A percentile compares a stretch with the other conserved stretches of the same genome.
These are phyloP conservation scores for Oriolus oriolus DNA, from an alignment of 2,113 vertebrate genomes.

Conservation along the genomic window DNA sequence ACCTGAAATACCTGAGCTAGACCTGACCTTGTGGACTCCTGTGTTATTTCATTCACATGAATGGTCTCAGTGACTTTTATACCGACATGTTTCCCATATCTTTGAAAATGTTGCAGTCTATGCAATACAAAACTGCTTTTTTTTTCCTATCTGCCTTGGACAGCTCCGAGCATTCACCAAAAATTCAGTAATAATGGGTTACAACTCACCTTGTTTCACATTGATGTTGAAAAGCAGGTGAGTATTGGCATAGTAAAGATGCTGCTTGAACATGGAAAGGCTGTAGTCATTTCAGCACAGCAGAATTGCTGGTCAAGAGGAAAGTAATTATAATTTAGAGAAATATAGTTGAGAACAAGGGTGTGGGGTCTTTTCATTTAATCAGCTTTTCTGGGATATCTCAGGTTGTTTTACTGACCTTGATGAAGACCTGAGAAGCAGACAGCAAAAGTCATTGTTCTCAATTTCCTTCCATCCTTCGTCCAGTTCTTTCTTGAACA, in stretches of 20 bases:
- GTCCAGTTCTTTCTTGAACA: background rate
- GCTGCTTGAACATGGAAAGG: background rate
- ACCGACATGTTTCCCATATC: rapidly evolving
- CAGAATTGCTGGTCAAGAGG: background rate
- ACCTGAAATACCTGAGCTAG: background rate
- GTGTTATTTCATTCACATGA: background rate
- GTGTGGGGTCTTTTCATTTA: background rate
- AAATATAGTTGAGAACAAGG: background rate
- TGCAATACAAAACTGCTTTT: background rate
- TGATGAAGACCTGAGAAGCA: background rate
- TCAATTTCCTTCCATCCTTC: background rate
- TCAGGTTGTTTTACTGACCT: background rate
- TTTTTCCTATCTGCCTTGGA: background rate
- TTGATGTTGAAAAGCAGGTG: background rate
- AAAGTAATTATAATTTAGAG: background rate
- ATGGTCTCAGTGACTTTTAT: background rate
- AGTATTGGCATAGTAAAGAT: background rate
- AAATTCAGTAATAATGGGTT: background rate
- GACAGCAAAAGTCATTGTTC: background rate
- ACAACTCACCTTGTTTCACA: background rate
- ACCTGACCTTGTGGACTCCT: background rate
- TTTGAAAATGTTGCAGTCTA: background rate
- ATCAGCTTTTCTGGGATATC: background rate
- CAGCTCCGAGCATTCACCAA: background rate
- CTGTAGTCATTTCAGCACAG: background rate